Percentiles rank a stretch among this genome's conserved stretches.
Evolutionary conservation across 2,113 vertebrate species (phyloP).

Genomic region (Lepidothrix coronata): DNA sequence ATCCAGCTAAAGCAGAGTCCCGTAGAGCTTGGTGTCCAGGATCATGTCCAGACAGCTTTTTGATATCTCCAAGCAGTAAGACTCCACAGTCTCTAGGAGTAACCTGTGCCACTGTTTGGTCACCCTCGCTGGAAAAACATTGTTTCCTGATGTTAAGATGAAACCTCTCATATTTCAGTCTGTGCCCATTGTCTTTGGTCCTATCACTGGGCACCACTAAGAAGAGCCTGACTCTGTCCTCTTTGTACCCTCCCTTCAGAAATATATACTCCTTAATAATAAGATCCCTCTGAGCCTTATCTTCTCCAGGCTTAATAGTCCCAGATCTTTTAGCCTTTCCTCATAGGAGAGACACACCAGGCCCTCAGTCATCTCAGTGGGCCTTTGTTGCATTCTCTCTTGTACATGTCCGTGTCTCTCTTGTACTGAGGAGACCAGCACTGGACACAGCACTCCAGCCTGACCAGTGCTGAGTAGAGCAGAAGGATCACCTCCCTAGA

Average conservation of each 20-base stretch:
- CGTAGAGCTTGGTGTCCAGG: not conserved
- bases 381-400: not conserved
- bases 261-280: not conserved
- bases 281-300: not conserved
- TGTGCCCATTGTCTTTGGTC: fast-evolving
- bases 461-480: not conserved
- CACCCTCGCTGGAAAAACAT: not conserved
- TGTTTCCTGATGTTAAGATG: not conserved
- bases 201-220: not conserved
- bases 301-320: not conserved
- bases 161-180: not conserved
- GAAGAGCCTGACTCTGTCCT: not conserved
- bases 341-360: not conserved
- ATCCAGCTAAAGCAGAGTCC: not conserved
- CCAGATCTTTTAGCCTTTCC: not conserved
- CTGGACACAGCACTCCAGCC: not conserved
- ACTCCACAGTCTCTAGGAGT: not conserved
- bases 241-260: not conserved
- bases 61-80: not conserved
- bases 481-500: not conserved
- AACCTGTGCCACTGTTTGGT: not conserved
- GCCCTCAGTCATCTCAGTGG: not conserved
- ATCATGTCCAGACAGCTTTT: not conserved
- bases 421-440: not conserved
- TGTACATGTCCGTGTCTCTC: not conserved